phyloP scores from a whole-genome alignment of 1,140 invertebrate species.

The Eciton burchellii region DNA sequence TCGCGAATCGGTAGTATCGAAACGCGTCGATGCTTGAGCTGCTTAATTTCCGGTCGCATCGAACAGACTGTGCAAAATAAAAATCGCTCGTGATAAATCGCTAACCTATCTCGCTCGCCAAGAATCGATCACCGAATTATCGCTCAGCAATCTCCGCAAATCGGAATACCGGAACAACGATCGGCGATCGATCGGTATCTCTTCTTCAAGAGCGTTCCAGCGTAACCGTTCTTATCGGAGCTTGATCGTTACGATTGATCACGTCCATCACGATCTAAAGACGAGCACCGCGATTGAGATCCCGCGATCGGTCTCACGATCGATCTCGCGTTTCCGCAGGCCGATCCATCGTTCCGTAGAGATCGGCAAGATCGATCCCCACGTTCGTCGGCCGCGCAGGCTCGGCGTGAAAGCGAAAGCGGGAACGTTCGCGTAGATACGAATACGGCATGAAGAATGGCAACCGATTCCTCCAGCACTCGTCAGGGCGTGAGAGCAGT shows the following conservation, averaged over 20 bases:
- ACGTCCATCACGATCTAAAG: neutral
- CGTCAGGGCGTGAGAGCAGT: conserved; percentile 83
- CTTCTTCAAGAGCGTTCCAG: neutral
- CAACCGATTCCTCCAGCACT: conserved; percentile 79
- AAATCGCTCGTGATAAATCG: conserved; percentile 6
- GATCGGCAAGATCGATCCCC: neutral
- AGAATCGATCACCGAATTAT: neutral
- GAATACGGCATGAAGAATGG: conserved; percentile 84
- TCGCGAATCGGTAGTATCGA: neutral
- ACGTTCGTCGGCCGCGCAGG: neutral
- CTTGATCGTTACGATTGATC: too few species aligned
- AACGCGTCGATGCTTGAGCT: neutral
- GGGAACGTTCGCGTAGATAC: conserved; percentile 50
- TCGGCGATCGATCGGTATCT: neutral
- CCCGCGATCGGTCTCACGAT: neutral
- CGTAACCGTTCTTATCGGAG: neutral
- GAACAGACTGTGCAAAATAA: neutral
- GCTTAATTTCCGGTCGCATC: conserved; percentile 21
- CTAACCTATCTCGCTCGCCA: neutral
- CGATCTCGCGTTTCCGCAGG: neutral
- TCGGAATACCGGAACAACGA: neutral
- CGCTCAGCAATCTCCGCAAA: neutral
- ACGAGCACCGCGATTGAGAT: neutral
- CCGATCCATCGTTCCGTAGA: conserved; percentile 9
- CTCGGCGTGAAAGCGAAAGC: neutral